Evolutionary conservation across 1,140 invertebrate species (phyloP).

Genomic region (Bombus huntii): DNA sequence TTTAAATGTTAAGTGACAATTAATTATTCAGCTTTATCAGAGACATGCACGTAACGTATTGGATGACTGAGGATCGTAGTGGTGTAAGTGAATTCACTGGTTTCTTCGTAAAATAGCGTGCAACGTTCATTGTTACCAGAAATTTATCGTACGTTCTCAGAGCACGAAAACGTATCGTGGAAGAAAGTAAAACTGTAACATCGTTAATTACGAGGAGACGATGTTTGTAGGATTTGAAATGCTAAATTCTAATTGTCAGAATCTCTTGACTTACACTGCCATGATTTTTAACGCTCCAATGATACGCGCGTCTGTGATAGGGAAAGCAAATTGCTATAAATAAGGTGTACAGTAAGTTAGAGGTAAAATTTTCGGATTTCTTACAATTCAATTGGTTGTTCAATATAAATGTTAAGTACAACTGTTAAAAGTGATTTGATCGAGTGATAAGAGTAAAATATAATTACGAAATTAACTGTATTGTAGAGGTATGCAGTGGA

Average conservation of each 20-base stretch:
- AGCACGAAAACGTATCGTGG: too few relatives aligned
- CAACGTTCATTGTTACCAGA: too few relatives aligned
- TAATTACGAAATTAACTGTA: not conserved
- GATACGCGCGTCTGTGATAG: not conserved
- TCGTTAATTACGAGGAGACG: too few relatives aligned
- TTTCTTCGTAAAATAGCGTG: too few relatives aligned
- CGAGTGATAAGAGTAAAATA: not conserved
- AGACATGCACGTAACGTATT: not conserved
- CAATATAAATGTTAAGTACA: not conserved
- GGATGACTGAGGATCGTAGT: too few relatives aligned
- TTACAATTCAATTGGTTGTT: not conserved
- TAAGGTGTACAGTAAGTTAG: not conserved
- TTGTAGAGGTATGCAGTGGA: constrained; percentile 92
- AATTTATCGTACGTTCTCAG: too few relatives aligned
- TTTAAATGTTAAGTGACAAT: not conserved
- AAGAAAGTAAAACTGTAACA: too few relatives aligned
- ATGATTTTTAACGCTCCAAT: not conserved
- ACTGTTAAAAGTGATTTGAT: not conserved
- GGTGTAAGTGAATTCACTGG: too few relatives aligned
- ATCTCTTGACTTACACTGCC: too few relatives aligned
- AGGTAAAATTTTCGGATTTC: not conserved
- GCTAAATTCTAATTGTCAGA: too few relatives aligned
- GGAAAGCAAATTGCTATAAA: not conserved
- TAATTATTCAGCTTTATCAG: not conserved
- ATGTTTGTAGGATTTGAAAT: too few relatives aligned